These are phyloP conservation scores for Megaceryle alcyon DNA, from an alignment of 2,797 vertebrate species.

Conservation along the genomic window DNA sequence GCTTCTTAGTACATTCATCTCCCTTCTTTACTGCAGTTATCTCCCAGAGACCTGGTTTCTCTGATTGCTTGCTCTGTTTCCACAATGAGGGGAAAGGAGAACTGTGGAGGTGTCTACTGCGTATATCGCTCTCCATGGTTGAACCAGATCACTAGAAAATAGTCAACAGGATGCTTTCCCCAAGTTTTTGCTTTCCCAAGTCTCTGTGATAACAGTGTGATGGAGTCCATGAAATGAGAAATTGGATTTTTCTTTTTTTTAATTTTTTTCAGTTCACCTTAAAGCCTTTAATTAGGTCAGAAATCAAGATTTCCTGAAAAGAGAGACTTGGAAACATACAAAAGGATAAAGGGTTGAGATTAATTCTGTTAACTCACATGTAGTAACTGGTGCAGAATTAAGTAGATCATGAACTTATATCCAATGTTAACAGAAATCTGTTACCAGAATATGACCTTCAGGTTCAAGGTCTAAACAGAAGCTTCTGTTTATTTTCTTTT, in stretches of 20 bases:
- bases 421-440: not conserved
- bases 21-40: not conserved
- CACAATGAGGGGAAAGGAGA: not conserved
- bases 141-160: not conserved
- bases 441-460: not conserved
- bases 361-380: not conserved
- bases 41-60: not conserved
- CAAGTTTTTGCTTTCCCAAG: not conserved
- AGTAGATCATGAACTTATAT: not conserved
- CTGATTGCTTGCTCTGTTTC: not conserved
- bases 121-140: not conserved
- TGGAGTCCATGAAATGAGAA: not conserved
- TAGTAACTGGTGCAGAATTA: not conserved
- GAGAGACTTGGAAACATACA: not conserved
- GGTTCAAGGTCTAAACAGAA: not conserved
- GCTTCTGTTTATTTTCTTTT: conserved; percentile 3
- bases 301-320: not conserved
- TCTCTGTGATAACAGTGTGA: not conserved
- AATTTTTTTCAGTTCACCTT: not conserved
- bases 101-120: not conserved
- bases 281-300: not conserved
- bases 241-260: not conserved
- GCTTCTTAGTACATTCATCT: not conserved
- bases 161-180: not conserved
- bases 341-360: not conserved